phyloP scores from a whole-genome alignment of 2,113 vertebrate species.

The Clarias gariepinus region DNA sequence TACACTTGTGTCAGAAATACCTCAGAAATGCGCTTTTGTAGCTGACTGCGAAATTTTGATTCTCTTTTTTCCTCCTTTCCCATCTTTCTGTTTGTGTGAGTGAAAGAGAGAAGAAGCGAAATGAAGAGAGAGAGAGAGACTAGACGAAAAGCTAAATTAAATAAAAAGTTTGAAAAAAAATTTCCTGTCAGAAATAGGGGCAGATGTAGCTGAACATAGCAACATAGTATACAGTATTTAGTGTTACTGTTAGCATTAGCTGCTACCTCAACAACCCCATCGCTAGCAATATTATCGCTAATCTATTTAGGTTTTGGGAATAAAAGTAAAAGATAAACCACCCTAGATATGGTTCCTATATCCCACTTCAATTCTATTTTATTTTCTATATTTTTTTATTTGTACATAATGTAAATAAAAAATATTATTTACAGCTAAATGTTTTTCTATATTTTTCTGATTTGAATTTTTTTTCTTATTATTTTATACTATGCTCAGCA shows the following conservation, averaged over 20 bases:
- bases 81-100: neutral
- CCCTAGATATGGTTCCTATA: too few species aligned
- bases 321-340: neutral
- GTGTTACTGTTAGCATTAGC: neutral
- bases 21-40: conserved; percentile 99
- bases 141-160: neutral
- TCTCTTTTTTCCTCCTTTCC: conserved; percentile 70
- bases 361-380: too few species aligned
- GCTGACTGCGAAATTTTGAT: conserved; percentile 80
- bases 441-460: too few species aligned
- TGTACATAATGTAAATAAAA: too few species aligned
- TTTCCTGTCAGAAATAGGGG: neutral
- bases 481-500: too few species aligned
- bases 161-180: neutral
- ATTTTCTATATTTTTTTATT: too few species aligned
- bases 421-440: too few species aligned
- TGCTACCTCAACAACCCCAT: neutral
- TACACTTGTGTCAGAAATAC: conserved; percentile 92
- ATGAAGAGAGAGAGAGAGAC: neutral
- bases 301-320: neutral
- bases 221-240: too few species aligned
- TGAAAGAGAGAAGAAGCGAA: neutral
- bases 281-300: neutral
- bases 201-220: too few species aligned
- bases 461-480: too few species aligned